Evolutionary conservation across 2,888 invertebrate genomes (phyloP), one percentile per base, ranked within the genome.

Genomic region (Limnephilus rhombicus): DNA sequence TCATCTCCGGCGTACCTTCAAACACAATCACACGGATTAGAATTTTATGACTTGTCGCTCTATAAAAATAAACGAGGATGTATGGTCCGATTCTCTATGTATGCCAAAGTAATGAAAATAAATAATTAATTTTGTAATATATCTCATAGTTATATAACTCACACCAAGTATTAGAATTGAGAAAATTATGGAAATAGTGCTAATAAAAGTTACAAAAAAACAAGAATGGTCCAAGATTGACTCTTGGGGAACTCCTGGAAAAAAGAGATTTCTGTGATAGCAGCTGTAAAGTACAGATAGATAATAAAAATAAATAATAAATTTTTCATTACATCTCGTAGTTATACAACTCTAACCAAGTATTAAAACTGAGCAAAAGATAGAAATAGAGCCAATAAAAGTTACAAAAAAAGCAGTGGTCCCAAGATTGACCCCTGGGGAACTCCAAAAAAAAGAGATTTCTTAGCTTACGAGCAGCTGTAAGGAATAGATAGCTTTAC

Each of bases 1-100:
- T 99, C 99, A 94, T 99, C 99, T 91, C 98, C 99, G 85, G 98
- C 97, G 95, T 99, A 99, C 94, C 96, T 96, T 94, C 13, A 89
- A 90, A 37, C 12, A 68, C 68, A 68, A 68, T 7, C 68, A n/a
- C 7, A 68, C n/a, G 68, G 24, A 24, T 68, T 68, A 68, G 68
- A n/a, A 68, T n/a, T 18, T 53, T 53, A 18, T 18, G 18, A 68
- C 68, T 68, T 68, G 7, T 68, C 3, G 18, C 18, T 68, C 2
- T 24, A 24, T 24, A 5, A 68, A 41, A 68, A 68, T 68, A 1
- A 18, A 1, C 18, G 5, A 7, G 7, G 18, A 4, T 68, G 5
- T 68, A 68, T 24, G 24, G 24, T 18, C 5, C 68, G 18, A 24
- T 18, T 68, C 18, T 68, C 18, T 18, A 53, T 68, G 41, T 41